A percentile compares a stretch with the other conserved stretches of the same genome.
Evolutionary conservation across 2,888 invertebrate genomes (phyloP).

Genomic region (Protodeltote pygarga): DNA sequence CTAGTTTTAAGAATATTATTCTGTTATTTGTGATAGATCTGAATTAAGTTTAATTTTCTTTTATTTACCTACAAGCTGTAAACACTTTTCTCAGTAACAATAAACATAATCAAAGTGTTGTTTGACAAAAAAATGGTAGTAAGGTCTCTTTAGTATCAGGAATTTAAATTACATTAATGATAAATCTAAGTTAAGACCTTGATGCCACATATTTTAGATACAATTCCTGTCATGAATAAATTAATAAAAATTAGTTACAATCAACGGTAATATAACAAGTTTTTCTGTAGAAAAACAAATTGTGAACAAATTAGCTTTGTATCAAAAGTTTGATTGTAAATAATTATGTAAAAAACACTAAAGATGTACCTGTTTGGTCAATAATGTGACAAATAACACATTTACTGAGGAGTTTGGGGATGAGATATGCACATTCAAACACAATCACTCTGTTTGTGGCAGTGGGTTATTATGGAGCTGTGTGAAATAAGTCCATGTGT

Average conservation of each 20-base stretch:
- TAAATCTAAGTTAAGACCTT: constrained; percentile 34
- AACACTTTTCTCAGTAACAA: no score
- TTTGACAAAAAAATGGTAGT: no score
- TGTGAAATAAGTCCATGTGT: constrained; percentile 49
- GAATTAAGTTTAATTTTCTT: no score
- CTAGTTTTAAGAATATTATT: no score
- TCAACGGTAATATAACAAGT: constrained; percentile 16
- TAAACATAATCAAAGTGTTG: no score
- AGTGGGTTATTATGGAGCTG: constrained; percentile 19
- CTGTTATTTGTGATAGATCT: no score
- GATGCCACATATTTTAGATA: constrained; percentile 26
- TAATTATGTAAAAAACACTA: constrained; percentile 14
- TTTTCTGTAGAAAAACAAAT: constrained; percentile 3
- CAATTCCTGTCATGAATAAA: constrained; percentile 41
- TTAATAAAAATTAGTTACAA: constrained; percentile 29
- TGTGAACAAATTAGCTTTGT: constrained; percentile 4
- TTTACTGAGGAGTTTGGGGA: no score
- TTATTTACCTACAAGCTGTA: no score
- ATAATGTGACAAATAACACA: constrained; percentile 30
- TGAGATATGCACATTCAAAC: constrained; percentile 27
- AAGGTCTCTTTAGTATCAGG: not conserved
- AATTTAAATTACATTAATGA: not conserved
- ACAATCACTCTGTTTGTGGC: constrained; percentile 9
- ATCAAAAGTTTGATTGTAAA: constrained; percentile 25
- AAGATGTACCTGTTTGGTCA: constrained; percentile 40